phyloP scores from a whole-genome alignment of 2,797 vertebrate genomes.

The Meda fulgida region DNA sequence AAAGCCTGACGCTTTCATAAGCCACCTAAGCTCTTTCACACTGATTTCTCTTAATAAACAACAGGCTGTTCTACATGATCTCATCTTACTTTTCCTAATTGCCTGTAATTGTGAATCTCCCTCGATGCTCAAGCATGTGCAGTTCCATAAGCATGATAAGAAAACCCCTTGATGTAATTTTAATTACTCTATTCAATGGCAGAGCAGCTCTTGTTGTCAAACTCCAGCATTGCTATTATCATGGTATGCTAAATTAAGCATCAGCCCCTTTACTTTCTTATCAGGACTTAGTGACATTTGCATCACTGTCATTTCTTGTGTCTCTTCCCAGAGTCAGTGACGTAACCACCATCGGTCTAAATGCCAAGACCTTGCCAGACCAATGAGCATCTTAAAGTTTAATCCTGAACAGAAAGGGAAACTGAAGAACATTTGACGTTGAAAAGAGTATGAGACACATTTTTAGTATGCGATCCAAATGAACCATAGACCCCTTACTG shows the following conservation, averaged over 20 bases:
- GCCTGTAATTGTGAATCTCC: constrained; percentile 38
- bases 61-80: constrained; percentile 26
- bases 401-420: constrained; percentile 14
- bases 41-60: constrained; percentile 43
- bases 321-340: constrained; percentile 9
- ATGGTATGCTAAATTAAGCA: constrained; percentile 38
- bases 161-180: constrained; percentile 31
- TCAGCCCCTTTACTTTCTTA: constrained; percentile 1
- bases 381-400: constrained; percentile 3
- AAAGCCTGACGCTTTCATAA: constrained; percentile 2
- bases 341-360: constrained; percentile 1
- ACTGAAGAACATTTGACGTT: neutral
- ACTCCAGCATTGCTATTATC: constrained; percentile 30
- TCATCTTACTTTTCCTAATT: constrained; percentile 48
- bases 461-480: neutral
- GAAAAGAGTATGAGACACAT: neutral
- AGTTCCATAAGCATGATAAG: constrained; percentile 40
- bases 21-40: constrained; percentile 26
- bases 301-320: constrained; percentile 34
- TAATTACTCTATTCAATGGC: constrained; percentile 49
- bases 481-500: neutral
- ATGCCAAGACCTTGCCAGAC: constrained; percentile 42
- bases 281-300: constrained; percentile 41
- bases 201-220: neutral
- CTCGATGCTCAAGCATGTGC: constrained; percentile 20